These are phyloP conservation scores for Apostichopus japonicus DNA, from an alignment of 35 echinoderm and acorn worm genomes.

Conservation along the genomic window DNA sequence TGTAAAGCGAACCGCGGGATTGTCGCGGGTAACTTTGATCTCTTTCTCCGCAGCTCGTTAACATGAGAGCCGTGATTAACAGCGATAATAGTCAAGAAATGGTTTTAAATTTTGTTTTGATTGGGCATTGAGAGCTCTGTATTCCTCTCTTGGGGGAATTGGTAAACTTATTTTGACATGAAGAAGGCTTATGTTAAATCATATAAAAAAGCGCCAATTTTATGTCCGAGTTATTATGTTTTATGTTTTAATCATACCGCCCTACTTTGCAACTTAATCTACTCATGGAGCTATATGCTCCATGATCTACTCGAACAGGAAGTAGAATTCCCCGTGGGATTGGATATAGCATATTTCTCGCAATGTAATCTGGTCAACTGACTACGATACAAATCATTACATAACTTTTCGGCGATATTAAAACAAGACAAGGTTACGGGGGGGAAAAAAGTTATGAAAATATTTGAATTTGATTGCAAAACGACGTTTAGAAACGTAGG, in stretches of 20 bases:
- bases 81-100: slow-evolving; percentile 32
- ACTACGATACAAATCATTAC: no score
- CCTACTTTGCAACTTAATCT: neutral
- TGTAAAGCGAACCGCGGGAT: slow-evolving; percentile 48
- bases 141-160: slow-evolving; percentile 33
- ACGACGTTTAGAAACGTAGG: no score
- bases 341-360: neutral
- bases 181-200: neutral
- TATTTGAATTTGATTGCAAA: no score
- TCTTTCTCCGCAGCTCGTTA: slow-evolving; percentile 37
- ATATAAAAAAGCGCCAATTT: neutral
- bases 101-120: slow-evolving; percentile 56
- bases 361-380: neutral
- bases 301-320: neutral
- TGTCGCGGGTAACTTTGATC: slow-evolving; percentile 29
- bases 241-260: slow-evolving; percentile 19
- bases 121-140: slow-evolving; percentile 12
- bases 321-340: neutral
- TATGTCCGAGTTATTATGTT: slow-evolving; percentile 1
- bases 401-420: no score
- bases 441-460: no score
- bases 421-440: no score
- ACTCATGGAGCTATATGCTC: neutral
- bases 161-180: neutral
- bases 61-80: slow-evolving; percentile 48